Conservation (phyloP, 1,140 invertebrate species). For the Whitmania pigra region DNA sequence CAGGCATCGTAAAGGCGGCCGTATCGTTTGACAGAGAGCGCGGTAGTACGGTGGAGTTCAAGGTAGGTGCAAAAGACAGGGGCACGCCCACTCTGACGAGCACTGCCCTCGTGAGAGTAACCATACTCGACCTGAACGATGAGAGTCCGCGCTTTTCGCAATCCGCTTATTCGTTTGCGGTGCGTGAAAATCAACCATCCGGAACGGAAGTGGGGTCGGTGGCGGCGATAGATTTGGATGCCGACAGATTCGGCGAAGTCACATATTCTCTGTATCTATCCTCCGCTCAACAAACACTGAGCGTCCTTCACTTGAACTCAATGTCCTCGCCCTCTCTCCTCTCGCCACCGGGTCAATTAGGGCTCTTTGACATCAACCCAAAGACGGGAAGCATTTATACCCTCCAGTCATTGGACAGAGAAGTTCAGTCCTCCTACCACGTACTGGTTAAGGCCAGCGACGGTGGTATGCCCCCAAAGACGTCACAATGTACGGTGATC, state of each 20-base stretch:
- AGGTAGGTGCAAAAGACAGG: slow-evolving; percentile 18
- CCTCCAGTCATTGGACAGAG: slow-evolving; percentile 17
- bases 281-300: neutral
- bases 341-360: neutral
- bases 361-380: slow-evolving; percentile 16
- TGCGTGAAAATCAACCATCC: slow-evolving; percentile 16
- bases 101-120: slow-evolving; percentile 11
- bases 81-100: slow-evolving; percentile 13
- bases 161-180: slow-evolving; percentile 17
- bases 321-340: neutral
- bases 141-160: slow-evolving; percentile 21
- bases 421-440: slow-evolving; percentile 12
- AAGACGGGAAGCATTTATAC: slow-evolving; percentile 21
- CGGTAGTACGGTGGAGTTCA: neutral
- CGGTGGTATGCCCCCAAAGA: slow-evolving; percentile 13
- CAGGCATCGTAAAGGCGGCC: neutral
- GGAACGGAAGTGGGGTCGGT: slow-evolving; percentile 20
- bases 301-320: neutral
- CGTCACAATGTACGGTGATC: slow-evolving; percentile 8
- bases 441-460: slow-evolving; percentile 19
- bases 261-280: slow-evolving; percentile 16
- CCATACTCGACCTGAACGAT: slow-evolving; percentile 24
- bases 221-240: slow-evolving; percentile 18
- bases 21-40: slow-evolving; percentile 14
- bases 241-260: slow-evolving; percentile 16